Base-by-base conservation (phyloP, 2,888 invertebrate species). In the Microdon myrmicae region DNA sequence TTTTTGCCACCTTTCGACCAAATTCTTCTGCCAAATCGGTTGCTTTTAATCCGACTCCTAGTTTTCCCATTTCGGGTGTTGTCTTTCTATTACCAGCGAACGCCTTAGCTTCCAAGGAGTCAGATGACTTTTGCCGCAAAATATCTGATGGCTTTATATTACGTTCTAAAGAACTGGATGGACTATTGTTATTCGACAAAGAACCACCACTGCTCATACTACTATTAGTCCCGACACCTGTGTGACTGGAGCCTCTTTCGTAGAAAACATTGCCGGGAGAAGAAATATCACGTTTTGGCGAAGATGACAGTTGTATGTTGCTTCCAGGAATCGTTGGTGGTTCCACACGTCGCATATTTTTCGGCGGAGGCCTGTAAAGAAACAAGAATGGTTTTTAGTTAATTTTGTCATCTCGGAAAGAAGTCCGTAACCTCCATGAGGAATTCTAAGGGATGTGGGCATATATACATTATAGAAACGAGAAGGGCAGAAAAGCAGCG, bases 331-430 rank as follows among this genome's bases (percentile, higher is more conserved):
- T 78, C 45, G 83, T 75, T 10, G 83, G 84, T 17, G 84, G 81
- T 70, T 86, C 86, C 10, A 86, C 86, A 35, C 84, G 84, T 32
- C 85, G 81, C 74, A 86, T 84, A 74, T 83, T 83, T 81, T 86
- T 86, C 68, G 86, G 86, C 74, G 86, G 86, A 53, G 86, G 86
- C 72, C 86, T 86, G 69, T 4, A 69, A n/a, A n/a, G n/a, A n/a
- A n/a, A n/a, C n/a, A n/a, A n/a, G n/a, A n/a, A n/a, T n/a, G n/a
- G n/a, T n/a, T n/a, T n/a, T n/a, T n/a, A n/a, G n/a, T n/a, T n/a
- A n/a, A n/a, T n/a, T n/a, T n/a, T n/a, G n/a, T n/a, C n/a, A n/a
- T n/a, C n/a, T n/a, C n/a, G n/a, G n/a, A n/a, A n/a, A n/a, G n/a
- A n/a, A n/a, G n/a, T n/a, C n/a, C n/a, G n/a, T n/a, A n/a, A n/a